A percentile compares a stretch with the other conserved stretches of the same genome.
phyloP scores from a whole-genome alignment of 2,888 invertebrate species.

The Agonopterix subpropinquella region DNA sequence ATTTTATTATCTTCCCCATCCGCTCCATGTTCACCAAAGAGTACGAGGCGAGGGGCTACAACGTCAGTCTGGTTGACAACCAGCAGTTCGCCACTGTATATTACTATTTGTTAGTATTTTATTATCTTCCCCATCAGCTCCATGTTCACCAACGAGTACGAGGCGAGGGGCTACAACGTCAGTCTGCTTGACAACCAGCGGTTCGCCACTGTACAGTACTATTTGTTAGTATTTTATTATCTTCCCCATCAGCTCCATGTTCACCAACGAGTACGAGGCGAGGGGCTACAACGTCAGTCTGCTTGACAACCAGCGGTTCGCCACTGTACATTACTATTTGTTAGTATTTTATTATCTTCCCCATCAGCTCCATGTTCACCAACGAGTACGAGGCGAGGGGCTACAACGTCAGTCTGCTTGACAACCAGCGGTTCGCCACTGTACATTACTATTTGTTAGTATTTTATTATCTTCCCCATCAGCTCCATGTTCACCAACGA shows the following conservation, averaged over 20 bases:
- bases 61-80: constrained; percentile 58
- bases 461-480: background rate
- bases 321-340: constrained; percentile 62
- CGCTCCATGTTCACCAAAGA: constrained; percentile 40
- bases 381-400: constrained; percentile 54
- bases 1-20: background rate
- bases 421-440: constrained; percentile 60
- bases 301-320: constrained; percentile 59
- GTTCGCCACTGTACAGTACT: constrained; percentile 36
- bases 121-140: background rate
- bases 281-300: constrained; percentile 59
- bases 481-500: constrained; percentile 40
- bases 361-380: constrained; percentile 24
- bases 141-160: constrained; percentile 52
- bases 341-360: constrained; percentile 27
- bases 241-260: constrained; percentile 53
- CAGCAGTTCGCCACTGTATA: constrained; percentile 50
- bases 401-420: constrained; percentile 59
- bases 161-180: constrained; percentile 53
- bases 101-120: too few relatives aligned
- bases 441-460: too few relatives aligned
- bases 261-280: constrained; percentile 58
- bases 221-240: too few relatives aligned
- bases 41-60: constrained; percentile 54
- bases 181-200: constrained; percentile 59